A percentile compares a stretch with the other conserved stretches of the same genome.
Conservation (phyloP, 1,140 invertebrate species). For the Drosophila eugracilis region DNA sequence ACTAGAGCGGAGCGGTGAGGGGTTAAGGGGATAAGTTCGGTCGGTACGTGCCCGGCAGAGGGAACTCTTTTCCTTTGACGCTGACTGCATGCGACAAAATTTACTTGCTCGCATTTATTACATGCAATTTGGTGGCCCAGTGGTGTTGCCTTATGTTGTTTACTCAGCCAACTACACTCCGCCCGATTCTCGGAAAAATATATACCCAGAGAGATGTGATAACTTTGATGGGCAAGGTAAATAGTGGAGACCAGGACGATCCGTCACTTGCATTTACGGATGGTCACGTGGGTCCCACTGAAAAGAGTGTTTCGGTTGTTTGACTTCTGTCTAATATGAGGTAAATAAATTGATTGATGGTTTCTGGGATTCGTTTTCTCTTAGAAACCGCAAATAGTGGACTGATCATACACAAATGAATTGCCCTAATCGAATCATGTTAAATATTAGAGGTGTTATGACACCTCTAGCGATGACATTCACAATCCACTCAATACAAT, state of each 20-base stretch:
- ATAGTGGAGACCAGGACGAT: conserved; percentile 14
- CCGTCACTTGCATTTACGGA: conserved; percentile 16
- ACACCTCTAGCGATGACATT: conserved; percentile 3
- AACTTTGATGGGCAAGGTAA: conserved; percentile 34
- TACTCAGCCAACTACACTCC: conserved; percentile 32
- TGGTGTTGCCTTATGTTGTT: conserved; percentile 56
- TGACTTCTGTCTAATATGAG: background rate
- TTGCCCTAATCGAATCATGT: background rate
- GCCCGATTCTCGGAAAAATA: conserved; percentile 7
- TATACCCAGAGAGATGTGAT: conserved; percentile 25
- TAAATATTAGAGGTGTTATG: background rate
- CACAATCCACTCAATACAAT: background rate
- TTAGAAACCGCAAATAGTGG: too few species aligned
- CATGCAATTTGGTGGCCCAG: conserved; percentile 65
- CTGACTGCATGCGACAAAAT: conserved; percentile 57
- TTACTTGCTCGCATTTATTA: conserved; percentile 77
- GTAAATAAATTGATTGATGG: background rate
- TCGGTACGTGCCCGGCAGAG: conserved; percentile 49
- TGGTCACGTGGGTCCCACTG: background rate
- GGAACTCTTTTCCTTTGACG: conserved; percentile 46
- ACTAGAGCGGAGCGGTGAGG: background rate
- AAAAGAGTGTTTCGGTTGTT: background rate
- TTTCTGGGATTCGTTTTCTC: background rate
- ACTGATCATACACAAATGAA: too few species aligned
- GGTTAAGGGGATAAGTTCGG: background rate